Base-by-base conservation (phyloP, 2,797 vertebrate genomes). In the Onychomys arenicola region DNA sequence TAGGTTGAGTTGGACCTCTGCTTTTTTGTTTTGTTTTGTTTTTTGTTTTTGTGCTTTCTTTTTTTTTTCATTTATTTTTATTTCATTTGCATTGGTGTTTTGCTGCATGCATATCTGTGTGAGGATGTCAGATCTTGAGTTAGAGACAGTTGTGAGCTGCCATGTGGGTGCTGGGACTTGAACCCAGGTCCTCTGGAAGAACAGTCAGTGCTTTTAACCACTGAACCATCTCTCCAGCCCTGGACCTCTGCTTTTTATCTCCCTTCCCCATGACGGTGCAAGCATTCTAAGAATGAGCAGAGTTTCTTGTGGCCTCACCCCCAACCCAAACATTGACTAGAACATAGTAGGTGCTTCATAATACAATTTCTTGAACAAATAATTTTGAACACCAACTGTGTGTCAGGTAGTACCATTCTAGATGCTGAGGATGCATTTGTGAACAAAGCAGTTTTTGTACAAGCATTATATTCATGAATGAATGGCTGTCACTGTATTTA, bases 391-490 rank as follows among this genome's bases (percentile, higher is more conserved):
- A 73, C 8, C 32, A 80, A 0, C 27, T 90, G 34, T 2, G 52
- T 57, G 14, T 40, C 23, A 29, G 80, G 17, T 84, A n/a, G n/a
- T 34, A 52, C 40, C 25, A n/a, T 83, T 75, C 61, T 11, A 67
- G 65, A 71, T 61, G 52, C 6, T 63, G 75, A 57, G 23, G 55
- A 37, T 27, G 4, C 3, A 13, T 52, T 12, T 46, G 75, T 61
- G 83, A 91, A 63, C 29, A 86, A 86, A 95, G 25, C 69, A 84
- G n/a, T 46, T 23, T 52, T 89, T 89, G 46, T 59, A n/a, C 32
- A 63, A 81, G 27, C 80, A 67, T 43, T 76, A 37, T 86, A 49
- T 13, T 19, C 1, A 34, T 27, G 13, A 67, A 43, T 69, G 59
- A 90, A 57, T 43, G 61, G 49, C 12, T 82, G 29, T 7, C 63